Conservation (phyloP, 2,888 invertebrate genomes). For the Ephialtes manifestator region DNA sequence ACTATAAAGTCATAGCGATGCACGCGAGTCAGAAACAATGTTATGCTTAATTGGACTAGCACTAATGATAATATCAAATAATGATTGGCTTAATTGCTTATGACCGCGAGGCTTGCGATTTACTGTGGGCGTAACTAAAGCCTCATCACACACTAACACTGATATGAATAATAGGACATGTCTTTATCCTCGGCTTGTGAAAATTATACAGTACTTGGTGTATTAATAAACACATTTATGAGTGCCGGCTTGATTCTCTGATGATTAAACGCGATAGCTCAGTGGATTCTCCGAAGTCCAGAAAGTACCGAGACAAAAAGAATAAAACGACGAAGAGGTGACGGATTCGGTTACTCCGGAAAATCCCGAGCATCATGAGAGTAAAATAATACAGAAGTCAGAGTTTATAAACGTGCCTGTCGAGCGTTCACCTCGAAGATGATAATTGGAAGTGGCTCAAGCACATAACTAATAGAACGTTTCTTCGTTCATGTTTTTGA, state of each 20-base stretch:
- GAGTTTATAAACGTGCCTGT: constrained; percentile 11
- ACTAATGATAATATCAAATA: constrained; percentile 64
- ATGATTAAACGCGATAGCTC: constrained; percentile 21
- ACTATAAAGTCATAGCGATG: constrained; percentile 8
- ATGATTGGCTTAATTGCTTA: constrained; percentile 62
- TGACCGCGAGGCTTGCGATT: constrained; percentile 53
- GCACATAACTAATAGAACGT: background rate
- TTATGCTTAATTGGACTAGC: constrained; percentile 28
- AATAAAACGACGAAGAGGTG: background rate
- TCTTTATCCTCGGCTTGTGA: background rate
- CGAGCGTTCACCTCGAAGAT: constrained; percentile 10
- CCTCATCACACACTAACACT: background rate
- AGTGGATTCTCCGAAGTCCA: background rate
- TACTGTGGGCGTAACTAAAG: constrained; percentile 63
- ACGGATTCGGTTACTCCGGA: background rate
- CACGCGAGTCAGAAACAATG: constrained; percentile 2
- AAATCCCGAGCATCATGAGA: constrained; percentile 13
- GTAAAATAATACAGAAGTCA: constrained; percentile 14
- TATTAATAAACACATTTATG: constrained; percentile 20
- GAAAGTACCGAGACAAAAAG: background rate
- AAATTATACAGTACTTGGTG: constrained; percentile 11
- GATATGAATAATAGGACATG: constrained; percentile 8
- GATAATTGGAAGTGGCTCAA: constrained; percentile 10
- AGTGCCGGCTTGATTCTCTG: constrained; percentile 2
- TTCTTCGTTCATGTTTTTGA: constrained; percentile 3